Evolutionary conservation across 2,888 invertebrate species (phyloP), one percentile per base, ranked within the genome.

Genomic region (Drosophila monieri): DNA sequence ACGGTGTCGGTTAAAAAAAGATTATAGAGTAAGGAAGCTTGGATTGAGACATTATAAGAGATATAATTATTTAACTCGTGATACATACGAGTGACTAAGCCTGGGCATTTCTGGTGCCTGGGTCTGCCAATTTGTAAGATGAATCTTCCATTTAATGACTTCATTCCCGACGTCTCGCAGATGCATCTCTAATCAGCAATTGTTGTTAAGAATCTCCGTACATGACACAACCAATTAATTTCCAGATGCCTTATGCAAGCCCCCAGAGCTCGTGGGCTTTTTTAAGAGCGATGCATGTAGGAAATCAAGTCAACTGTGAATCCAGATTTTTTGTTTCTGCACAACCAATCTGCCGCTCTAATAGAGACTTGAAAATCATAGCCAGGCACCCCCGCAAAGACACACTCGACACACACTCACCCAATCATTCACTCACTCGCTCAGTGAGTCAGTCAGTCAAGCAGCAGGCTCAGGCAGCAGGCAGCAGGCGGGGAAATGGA

Each of bases 181-280:
- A 41, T 51, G 46, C 51, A 61, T 64, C 62, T 61, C 61, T 64
- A 61, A 64, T 64, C 64, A 61, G 64, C 64, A 64, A 61, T 64
- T 64, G 64, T 64, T 44, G 64, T 18, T 64, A 52, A 61, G 51
- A 64, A 64, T 64, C 61, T 64, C 46, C 61, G 6, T 32, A 68
- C 84, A 71, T 84, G 80, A 78, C 80, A 76, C 78, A 65, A 84
- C 74, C 80, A 80, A 80, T 84, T 80, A 80, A 80, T 80, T 84
- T 73, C 54, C 64, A 65, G 73, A 69, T 72, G 77, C 69, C 70
- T 76, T 57, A 54, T 70, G 74, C 69, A 60, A 65, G 57, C 58
- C 27, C 25, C 8, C 27, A 18, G 30, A 27, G 57, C 27, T 8
- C 30, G 39, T 51, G 48, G 51, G 43, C 10, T 43, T 43, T 43